Evolutionary conservation across 2,113 vertebrate genomes (phyloP).

Genomic region (Pseudorhombus dupliciocellatus): DNA sequence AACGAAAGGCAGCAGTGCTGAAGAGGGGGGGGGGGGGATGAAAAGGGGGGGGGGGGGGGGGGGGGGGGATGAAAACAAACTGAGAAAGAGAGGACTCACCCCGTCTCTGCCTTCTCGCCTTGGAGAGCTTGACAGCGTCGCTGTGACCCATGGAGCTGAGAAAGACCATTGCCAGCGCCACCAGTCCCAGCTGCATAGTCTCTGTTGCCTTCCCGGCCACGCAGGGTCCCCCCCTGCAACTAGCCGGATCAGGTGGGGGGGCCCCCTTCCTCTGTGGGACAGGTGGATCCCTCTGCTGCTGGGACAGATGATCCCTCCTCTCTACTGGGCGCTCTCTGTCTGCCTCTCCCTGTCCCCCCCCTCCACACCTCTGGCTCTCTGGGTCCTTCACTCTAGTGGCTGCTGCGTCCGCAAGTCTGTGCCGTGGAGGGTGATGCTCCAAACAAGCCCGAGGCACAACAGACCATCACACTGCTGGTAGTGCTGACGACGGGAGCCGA

Average conservation of each 20-base stretch:
- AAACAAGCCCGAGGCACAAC: slow-evolving; percentile 75
- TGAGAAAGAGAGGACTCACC: slow-evolving; percentile 84
- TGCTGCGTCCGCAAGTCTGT: slow-evolving; percentile 66
- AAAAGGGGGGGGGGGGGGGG: slow-evolving; percentile 10
- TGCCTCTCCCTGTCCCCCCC: slow-evolving; percentile 12
- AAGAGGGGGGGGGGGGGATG: slow-evolving; percentile 5
- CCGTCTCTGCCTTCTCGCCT: slow-evolving; percentile 92
- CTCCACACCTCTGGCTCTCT: slow-evolving; percentile 34
- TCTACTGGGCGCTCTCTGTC: slow-evolving; percentile 5
- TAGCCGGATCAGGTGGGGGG: slow-evolving; percentile 81
- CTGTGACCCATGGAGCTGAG: slow-evolving; percentile 91
- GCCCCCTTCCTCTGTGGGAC: slow-evolving; percentile 67
- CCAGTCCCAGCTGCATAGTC: slow-evolving; percentile 98
- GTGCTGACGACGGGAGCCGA: slow-evolving; percentile 68
- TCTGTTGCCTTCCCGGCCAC: slow-evolving; percentile 83
- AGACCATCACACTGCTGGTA: slow-evolving; percentile 71
- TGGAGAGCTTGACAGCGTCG: slow-evolving; percentile 85
- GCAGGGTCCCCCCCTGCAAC: slow-evolving; percentile 81
- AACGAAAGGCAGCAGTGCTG: slow-evolving; percentile 48
- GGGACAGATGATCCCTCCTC: slow-evolving; percentile 49
- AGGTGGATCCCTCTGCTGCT: slow-evolving; percentile 65
- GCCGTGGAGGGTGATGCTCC: slow-evolving; percentile 72
- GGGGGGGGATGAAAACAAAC: slow-evolving; percentile 42
- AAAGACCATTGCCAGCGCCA: slow-evolving; percentile 89
- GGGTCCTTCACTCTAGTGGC: slow-evolving; percentile 71